Evolutionary conservation across 2,888 invertebrate genomes (phyloP).

Genomic region (Allacma fusca): DNA sequence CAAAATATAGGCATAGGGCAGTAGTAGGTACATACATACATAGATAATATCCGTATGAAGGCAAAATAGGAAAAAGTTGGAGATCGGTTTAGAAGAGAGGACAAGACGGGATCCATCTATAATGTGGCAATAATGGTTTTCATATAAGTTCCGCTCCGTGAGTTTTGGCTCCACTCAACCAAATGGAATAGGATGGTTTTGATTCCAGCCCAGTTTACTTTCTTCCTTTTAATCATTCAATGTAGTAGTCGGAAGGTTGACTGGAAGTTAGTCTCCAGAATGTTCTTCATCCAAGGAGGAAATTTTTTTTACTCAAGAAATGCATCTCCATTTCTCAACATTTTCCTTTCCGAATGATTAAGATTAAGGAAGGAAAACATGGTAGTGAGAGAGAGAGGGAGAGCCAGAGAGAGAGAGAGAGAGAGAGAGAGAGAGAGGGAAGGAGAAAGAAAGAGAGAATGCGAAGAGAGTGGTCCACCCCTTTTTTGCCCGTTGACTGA

Average conservation of each 20-base stretch:
- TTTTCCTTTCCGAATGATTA: constrained; percentile 9
- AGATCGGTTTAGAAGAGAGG: background rate
- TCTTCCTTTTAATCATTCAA: constrained; percentile 8
- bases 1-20: too few species aligned
- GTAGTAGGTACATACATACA: too few species aligned
- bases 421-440: background rate
- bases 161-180: background rate
- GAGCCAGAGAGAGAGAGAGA: background rate
- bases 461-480: background rate
- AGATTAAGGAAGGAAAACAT: constrained; percentile 1
- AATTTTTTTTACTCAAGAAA: background rate
- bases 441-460: background rate
- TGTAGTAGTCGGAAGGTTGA: background rate
- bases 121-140: constrained; percentile 13
- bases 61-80: too few species aligned
- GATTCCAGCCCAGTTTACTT: background rate
- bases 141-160: constrained; percentile 24
- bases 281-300: background rate
- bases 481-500: constrained; percentile 18
- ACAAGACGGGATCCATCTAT: constrained; percentile 1
- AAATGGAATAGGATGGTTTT: constrained; percentile 13
- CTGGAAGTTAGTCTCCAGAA: background rate
- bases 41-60: too few species aligned
- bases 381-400: background rate
- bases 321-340: background rate